Base-by-base conservation (phyloP, 2,113 vertebrate genomes). In the Rhinolophus sinicus region DNA sequence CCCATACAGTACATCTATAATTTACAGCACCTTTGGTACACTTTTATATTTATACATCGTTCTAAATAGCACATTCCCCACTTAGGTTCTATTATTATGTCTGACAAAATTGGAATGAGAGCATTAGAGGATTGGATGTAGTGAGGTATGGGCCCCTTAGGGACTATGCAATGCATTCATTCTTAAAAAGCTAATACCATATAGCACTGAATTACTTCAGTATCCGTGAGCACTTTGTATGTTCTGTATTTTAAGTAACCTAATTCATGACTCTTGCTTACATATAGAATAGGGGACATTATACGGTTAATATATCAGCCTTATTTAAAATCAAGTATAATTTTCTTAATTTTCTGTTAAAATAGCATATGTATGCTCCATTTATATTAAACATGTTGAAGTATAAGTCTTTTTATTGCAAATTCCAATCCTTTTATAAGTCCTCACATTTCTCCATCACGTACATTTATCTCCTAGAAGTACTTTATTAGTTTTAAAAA, bases 31-130 rank as follows among this genome's bases (percentile, higher is more conserved):
- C 44, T 35, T 54, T 77, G 44, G 40, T 94, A 96, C 21, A 73
- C 82, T 88, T 92, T 87, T 91, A 87, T 97, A 95, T 97, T 98
- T 98, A 93, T 97, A 96, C 94, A 95, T 98, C 97, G 35, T 70
- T 93, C 65, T 96, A 96, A 95, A 97, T 86, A 95, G 72, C 10
- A 94, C 92, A 97, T 91, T 88, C 33, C 72, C 58, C 93, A 73
- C 78, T 90, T 72, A 96, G 65, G 40, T 67, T 30, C 83, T 95
- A 83, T 78, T 98, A 97, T 95, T 98, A 95, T 93, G 22, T 95
- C 40, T 95, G 92, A 86, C 18, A 50, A 97, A 98, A 96, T 97
- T 96, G 92, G 97, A 98, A 98, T 96, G 67, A 98, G 87, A 92
- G 58, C 88, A 93, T 97, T 97, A 96, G 81, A 97, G 96, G 28